Evolutionary conservation across 1,140 invertebrate genomes (phyloP).

Genomic region (Artemia franciscana): DNA sequence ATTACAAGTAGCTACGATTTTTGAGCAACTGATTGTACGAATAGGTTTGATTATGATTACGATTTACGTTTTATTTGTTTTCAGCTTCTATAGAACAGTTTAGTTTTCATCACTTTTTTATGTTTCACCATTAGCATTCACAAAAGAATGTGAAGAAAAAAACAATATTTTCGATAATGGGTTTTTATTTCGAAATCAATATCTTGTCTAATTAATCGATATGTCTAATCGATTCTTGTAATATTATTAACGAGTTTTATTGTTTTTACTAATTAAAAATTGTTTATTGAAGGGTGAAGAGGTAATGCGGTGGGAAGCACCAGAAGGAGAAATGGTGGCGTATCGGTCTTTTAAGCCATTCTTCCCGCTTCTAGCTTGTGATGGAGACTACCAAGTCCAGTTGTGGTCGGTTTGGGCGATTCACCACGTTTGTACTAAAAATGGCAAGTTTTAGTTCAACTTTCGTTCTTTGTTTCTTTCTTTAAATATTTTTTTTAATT

Average conservation of each 20-base stretch:
- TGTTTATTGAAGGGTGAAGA: slow-evolving; percentile 26
- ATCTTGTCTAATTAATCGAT: slow-evolving; percentile 20
- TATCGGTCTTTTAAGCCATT: slow-evolving; percentile 60
- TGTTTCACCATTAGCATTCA: no score
- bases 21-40: no score
- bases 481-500: no score
- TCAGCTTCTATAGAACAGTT: no score
- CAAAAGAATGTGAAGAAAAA: background rate
- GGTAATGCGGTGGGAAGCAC: slow-evolving; percentile 41
- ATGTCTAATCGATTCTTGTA: slow-evolving; percentile 26
- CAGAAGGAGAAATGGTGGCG: slow-evolving; percentile 55
- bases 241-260: background rate
- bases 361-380: slow-evolving; percentile 35
- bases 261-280: background rate
- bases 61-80: no score
- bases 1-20: no score
- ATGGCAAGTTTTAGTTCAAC: slow-evolving; percentile 31
- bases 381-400: slow-evolving; percentile 38
- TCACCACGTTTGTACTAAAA: slow-evolving; percentile 55
- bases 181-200: background rate
- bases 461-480: no score
- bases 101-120: no score
- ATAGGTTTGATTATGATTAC: no score
- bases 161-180: background rate
- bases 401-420: slow-evolving; percentile 64